phyloP scores from a whole-genome alignment of 2,113 vertebrate species.

The Eulemur macaco region DNA sequence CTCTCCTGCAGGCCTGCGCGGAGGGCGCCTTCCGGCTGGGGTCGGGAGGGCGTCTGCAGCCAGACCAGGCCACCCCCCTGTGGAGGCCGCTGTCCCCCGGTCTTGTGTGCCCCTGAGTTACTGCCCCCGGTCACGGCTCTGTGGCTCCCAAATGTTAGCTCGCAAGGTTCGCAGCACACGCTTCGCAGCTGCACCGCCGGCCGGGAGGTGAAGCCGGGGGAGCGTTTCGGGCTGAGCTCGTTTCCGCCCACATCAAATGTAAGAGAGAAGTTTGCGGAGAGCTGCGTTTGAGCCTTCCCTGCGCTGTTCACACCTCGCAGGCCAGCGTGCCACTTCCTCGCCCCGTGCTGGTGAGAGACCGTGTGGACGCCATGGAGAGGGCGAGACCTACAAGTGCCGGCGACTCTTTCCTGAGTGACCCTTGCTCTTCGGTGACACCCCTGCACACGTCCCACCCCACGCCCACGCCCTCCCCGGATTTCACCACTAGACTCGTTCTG shows the following conservation, averaged over 20 bases:
- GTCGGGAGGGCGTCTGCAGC: neutral
- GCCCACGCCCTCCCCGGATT: fast-evolving
- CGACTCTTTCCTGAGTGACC: no score
- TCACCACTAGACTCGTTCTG: neutral
- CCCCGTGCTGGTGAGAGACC: neutral
- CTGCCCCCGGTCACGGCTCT: neutral
- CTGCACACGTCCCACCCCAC: fast-evolving
- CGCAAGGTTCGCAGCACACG: neutral
- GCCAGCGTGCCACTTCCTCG: constrained; percentile 14
- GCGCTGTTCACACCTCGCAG: neutral
- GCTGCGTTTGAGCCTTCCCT: no score
- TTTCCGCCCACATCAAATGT: constrained; percentile 73
- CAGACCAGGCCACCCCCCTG: neutral
- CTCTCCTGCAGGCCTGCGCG: neutral
- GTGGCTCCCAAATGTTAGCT: neutral
- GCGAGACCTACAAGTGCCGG: neutral
- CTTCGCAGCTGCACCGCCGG: constrained; percentile 54
- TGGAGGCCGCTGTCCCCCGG: fast-evolving
- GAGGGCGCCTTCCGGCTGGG: neutral
- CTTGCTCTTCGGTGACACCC: neutral
- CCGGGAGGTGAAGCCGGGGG: neutral
- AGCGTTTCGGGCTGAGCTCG: constrained; percentile 22
- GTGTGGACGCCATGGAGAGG: neutral
- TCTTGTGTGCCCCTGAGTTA: fast-evolving
- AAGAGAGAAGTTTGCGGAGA: neutral